Conservation (phyloP, 1,140 invertebrate species). For the Eupristina koningsbergeri region DNA sequence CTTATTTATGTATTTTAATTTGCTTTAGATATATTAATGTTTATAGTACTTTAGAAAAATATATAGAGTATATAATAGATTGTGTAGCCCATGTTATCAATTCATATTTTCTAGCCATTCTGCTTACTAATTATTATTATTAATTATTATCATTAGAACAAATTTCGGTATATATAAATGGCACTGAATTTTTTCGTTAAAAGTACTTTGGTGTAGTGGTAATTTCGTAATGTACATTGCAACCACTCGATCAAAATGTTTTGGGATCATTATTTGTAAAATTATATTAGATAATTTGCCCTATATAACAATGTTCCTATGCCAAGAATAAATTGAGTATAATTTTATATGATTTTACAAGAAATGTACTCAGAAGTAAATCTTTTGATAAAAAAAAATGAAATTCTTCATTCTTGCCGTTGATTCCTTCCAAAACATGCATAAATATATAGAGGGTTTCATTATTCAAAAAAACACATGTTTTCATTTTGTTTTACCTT, state of each 20-base stretch:
- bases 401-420: neutral
- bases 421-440: constrained; percentile 1
- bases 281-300: neutral
- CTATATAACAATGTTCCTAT: too few species aligned
- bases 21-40: constrained; percentile 31
- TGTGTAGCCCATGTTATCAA: neutral
- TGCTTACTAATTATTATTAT: neutral
- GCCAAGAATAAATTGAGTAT: neutral
- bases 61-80: constrained; percentile 25
- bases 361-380: neutral
- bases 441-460: neutral
- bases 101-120: neutral
- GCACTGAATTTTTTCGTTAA: constrained; percentile 3
- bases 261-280: neutral
- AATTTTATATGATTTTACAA: neutral
- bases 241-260: neutral
- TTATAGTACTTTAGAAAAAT: constrained; percentile 21
- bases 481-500: neutral
- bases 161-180: constrained; percentile 2
- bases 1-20: constrained; percentile 30
- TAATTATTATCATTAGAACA: too few species aligned
- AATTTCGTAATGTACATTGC: constrained; percentile 21
- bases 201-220: constrained; percentile 3
- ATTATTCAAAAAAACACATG: neutral
- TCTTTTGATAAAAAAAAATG: neutral